These are phyloP conservation scores for Uropetala carovei DNA, from an alignment of 2,888 invertebrate species.

Conservation along the genomic window DNA sequence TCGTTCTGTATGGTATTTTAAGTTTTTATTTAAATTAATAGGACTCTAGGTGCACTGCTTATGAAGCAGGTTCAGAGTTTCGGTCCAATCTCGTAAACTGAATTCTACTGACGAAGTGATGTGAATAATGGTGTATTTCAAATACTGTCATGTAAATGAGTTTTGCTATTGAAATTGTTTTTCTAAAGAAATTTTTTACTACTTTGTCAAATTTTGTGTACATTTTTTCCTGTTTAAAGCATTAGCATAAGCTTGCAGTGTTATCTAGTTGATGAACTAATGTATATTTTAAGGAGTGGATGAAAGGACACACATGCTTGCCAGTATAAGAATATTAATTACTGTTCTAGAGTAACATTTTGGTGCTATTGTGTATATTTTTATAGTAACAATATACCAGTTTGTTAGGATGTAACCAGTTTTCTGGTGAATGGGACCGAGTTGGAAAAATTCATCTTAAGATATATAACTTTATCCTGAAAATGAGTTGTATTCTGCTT, in stretches of 20 bases:
- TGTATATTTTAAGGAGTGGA: constrained; percentile 53
- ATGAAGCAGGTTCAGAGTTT: too few species aligned
- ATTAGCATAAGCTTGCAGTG: constrained; percentile 25
- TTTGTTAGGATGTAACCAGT: constrained; percentile 57
- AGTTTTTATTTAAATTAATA: too few species aligned
- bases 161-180: constrained; percentile 39
- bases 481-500: constrained; percentile 38
- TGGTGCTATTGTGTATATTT: constrained; percentile 64
- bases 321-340: constrained; percentile 57
- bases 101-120: not conserved
- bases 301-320: constrained; percentile 54
- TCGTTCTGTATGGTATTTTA: too few species aligned
- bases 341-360: constrained; percentile 58
- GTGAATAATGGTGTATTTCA: not conserved
- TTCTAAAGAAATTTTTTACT: not conserved
- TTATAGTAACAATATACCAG: constrained; percentile 63
- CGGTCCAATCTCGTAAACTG: too few species aligned
- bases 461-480: constrained; percentile 24
- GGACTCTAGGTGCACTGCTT: too few species aligned
- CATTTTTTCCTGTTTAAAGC: constrained; percentile 26
- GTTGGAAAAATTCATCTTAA: constrained; percentile 50
- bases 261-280: constrained; percentile 49
- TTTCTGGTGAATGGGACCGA: constrained; percentile 62
- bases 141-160: constrained; percentile 12
- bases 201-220: not conserved